phyloP scores from a whole-genome alignment of 2,888 invertebrate genomes.

The Drosophila formosana region DNA sequence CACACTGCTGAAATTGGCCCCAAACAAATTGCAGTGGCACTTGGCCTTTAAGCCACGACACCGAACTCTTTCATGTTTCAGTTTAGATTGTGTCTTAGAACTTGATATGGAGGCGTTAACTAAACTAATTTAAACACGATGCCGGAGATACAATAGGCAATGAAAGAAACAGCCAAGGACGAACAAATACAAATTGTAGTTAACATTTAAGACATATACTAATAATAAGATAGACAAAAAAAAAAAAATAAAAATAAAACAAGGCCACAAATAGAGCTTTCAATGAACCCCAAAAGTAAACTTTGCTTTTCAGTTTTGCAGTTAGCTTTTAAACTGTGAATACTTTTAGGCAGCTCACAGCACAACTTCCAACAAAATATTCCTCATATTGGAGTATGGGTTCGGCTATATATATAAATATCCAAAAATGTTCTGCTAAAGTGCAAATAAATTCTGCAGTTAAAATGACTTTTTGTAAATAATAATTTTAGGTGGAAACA shows the following conservation, averaged over 20 bases:
- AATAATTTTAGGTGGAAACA: too few relatives aligned
- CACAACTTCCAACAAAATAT: too few relatives aligned
- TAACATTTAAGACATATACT: background rate
- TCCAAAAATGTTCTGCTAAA: too few relatives aligned
- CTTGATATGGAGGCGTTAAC: slow-evolving; percentile 26
- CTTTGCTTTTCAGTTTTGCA: background rate
- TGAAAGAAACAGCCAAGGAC: background rate
- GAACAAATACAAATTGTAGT: background rate
- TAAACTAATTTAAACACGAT: background rate
- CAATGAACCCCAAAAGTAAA: slow-evolving; percentile 39
- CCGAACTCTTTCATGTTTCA: slow-evolving; percentile 20
- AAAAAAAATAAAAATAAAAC: background rate
- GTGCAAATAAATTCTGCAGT: too few relatives aligned
- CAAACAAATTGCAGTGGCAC: slow-evolving; percentile 66
- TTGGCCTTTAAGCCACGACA: slow-evolving; percentile 55
- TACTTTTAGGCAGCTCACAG: slow-evolving; percentile 47
- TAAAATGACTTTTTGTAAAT: too few relatives aligned
- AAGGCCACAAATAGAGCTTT: background rate
- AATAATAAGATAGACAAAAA: background rate
- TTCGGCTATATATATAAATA: too few relatives aligned
- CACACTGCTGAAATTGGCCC: slow-evolving; percentile 16
- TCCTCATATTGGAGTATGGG: too few relatives aligned
- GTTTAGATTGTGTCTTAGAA: slow-evolving; percentile 20
- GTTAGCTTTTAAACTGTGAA: background rate
- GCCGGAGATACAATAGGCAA: background rate